Evolutionary conservation across 2,888 invertebrate genomes (phyloP), one percentile per base, ranked within the genome.

Genomic region (Cenopis cana): DNA sequence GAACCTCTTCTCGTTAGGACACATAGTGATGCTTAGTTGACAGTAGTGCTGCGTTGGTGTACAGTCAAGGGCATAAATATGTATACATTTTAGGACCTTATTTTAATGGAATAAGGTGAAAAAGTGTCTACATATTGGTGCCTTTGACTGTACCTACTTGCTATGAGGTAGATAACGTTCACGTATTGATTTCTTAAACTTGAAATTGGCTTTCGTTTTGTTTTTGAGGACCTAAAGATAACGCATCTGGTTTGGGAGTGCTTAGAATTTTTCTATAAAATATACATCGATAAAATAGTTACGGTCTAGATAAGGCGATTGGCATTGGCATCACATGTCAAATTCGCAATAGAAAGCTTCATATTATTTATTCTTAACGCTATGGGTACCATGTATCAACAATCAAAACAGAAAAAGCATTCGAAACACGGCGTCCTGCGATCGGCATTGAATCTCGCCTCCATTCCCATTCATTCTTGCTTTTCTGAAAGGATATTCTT

Each of bases 1-100:
- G 87, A 87, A 87, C 86, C 86, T 80, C 88, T 89, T 87, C 88
- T 88, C n/a, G n/a, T 89, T 88, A 83, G 87, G 85, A 87, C 83
- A 89, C 88, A 89, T 91, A 91, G 90, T 88, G 87, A 89, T 85
- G 89, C 88, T 87, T 89, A 89, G 88, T 88, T 85, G 82, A 83
- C 83, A 78, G 77, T 79, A 76, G 75, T 76, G 74, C 76, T 52
- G 38, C 52, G 52, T 66, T 65, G 65, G 1, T 24, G n/a, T n/a
- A n/a, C n/a, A n/a, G n/a, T n/a, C n/a, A n/a, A n/a, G n/a, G n/a
- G n/a, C n/a, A n/a, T n/a, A n/a, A n/a, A n/a, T n/a, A n/a, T n/a
- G n/a, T n/a, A n/a, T n/a, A n/a, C n/a, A n/a, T n/a, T n/a, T n/a
- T n/a, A n/a, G n/a, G n/a, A n/a, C n/a, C n/a, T n/a, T n/a, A n/a